Conservation (phyloP, 2,888 invertebrate species). For the Drosophila antonietae region DNA sequence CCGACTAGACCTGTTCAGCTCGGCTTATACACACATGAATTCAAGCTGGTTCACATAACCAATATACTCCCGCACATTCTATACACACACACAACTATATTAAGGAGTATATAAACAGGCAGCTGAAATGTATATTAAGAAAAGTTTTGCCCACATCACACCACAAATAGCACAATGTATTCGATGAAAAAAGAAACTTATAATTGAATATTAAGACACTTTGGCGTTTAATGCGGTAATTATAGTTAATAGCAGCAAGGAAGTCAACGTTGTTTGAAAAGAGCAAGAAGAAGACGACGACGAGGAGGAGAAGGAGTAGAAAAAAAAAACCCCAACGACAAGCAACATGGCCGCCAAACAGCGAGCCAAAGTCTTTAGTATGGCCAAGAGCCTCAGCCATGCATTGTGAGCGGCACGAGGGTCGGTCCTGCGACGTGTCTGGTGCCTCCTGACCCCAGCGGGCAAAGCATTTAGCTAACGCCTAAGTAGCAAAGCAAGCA, state of each 20-base stretch:
- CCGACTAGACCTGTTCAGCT: not conserved
- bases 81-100: too few relatives aligned
- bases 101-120: not conserved
- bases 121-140: constrained; percentile 32
- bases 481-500: constrained; percentile 76
- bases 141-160: constrained; percentile 65
- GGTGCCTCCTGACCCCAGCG: constrained; percentile 50
- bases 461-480: constrained; percentile 69
- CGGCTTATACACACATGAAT: not conserved
- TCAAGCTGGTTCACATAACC: not conserved
- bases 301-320: too few relatives aligned
- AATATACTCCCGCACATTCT: not conserved
- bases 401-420: constrained; percentile 22
- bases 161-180: constrained; percentile 45
- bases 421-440: constrained; percentile 1
- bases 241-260: constrained; percentile 76
- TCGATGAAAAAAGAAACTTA: constrained; percentile 55
- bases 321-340: constrained; percentile 26
- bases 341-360: constrained; percentile 15
- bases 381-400: constrained; percentile 30
- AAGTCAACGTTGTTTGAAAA: constrained; percentile 61
- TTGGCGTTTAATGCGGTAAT: constrained; percentile 80
- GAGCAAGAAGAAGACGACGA: not conserved
- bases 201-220: constrained; percentile 82
- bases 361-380: constrained; percentile 31